Evolutionary conservation across 1,140 invertebrate genomes (phyloP).

Genomic region (Sinonovacula constricta): DNA sequence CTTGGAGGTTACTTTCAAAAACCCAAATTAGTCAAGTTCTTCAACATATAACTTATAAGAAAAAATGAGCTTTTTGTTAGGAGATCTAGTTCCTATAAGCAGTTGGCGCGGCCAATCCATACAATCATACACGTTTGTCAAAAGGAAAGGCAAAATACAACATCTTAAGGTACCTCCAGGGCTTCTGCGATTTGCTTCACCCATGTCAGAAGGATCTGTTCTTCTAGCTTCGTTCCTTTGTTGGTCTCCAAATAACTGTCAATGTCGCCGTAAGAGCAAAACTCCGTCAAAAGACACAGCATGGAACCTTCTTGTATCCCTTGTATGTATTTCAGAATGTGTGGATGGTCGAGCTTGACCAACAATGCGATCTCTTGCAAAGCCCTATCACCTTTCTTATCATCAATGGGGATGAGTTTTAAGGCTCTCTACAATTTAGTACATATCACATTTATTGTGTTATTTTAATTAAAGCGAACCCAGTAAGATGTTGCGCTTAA

Average conservation of each 20-base stretch:
- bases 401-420: constrained; percentile 16
- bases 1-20: too few relatives aligned
- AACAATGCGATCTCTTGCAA: constrained; percentile 23
- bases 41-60: too few relatives aligned
- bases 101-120: too few relatives aligned
- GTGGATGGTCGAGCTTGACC: constrained; percentile 3
- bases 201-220: constrained; percentile 25
- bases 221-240: constrained; percentile 20
- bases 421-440: constrained; percentile 21
- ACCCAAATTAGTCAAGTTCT: too few relatives aligned
- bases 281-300: constrained; percentile 35
- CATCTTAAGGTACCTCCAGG: constrained; percentile 8
- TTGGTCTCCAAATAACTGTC: neutral
- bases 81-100: too few relatives aligned
- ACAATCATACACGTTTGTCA: too few relatives aligned
- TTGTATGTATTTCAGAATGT: constrained; percentile 19
- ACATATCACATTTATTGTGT: too few relatives aligned
- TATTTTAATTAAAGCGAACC: too few relatives aligned
- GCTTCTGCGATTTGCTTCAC: constrained; percentile 23
- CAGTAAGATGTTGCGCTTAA: too few relatives aligned
- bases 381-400: neutral
- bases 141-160: too few relatives aligned
- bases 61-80: too few relatives aligned
- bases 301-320: neutral
- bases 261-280: constrained; percentile 21